Conservation (phyloP, 37 sponge, comb jelly and placozoan species). For the Ephydatia muelleri region DNA sequence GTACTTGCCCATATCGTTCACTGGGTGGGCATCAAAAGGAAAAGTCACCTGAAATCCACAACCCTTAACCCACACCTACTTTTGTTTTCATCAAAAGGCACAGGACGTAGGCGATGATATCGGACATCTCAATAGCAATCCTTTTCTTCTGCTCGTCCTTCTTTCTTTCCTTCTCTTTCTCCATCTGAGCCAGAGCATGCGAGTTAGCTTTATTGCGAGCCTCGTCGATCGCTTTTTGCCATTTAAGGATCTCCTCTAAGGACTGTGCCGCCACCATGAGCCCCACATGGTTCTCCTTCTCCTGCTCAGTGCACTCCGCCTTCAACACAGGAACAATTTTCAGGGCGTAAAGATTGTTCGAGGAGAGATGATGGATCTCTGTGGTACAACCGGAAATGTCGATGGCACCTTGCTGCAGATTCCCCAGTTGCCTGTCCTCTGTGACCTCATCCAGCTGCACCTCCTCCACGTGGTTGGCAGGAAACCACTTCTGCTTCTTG, state of each 20-base stretch:
- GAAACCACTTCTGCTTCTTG: constrained; percentile 71
- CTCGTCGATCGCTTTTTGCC: constrained; percentile 61
- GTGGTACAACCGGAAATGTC: constrained; percentile 52
- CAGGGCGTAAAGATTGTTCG: constrained; percentile 51
- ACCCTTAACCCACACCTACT: neutral
- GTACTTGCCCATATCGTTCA: constrained; percentile 61
- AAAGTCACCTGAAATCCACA: neutral
- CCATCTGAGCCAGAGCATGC: constrained; percentile 11
- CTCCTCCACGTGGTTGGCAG: constrained; percentile 90
- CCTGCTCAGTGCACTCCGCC: neutral
- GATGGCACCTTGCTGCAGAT: constrained; percentile 83
- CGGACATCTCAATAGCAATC: constrained; percentile 92
- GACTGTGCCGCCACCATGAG: constrained; percentile 72
- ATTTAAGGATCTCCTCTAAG: constrained; percentile 57
- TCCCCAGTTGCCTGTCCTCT: constrained; percentile 76
- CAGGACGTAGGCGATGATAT: constrained; percentile 88
- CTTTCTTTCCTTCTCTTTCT: constrained; percentile 43
- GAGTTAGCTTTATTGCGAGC: constrained; percentile 27
- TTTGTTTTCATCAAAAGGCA: constrained; percentile 80
- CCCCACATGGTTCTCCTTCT: neutral
- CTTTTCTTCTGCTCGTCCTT: constrained; percentile 46
- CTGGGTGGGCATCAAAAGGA: neutral
- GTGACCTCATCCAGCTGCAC: constrained; percentile 31
- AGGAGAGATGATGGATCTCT: constrained; percentile 44
- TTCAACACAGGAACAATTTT: constrained; percentile 30